Evolutionary conservation across 2,113 vertebrate species (phyloP).

Genomic region (Tachuris rubrigastra): DNA sequence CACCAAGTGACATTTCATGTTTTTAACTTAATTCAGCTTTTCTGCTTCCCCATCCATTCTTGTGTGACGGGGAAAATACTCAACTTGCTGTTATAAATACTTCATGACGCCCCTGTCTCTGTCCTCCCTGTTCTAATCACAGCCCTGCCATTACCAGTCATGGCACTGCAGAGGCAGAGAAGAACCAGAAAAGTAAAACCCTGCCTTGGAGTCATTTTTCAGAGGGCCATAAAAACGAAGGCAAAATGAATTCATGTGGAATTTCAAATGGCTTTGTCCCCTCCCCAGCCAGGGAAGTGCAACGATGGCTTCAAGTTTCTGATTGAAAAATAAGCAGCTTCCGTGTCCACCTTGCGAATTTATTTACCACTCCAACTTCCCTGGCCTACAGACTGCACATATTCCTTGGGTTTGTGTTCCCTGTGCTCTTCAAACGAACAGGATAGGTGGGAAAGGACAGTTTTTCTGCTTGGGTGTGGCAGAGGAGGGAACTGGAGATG

Average conservation of each 20-base stretch:
- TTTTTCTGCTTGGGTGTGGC: not conserved
- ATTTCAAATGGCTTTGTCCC: not conserved
- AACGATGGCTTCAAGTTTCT: not conserved
- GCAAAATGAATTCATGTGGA: constrained; percentile 13
- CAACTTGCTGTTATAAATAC: constrained; percentile 53
- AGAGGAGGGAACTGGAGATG: not conserved
- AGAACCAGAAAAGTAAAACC: constrained; percentile 37
- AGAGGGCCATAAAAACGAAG: constrained; percentile 43
- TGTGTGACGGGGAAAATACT: constrained; percentile 36
- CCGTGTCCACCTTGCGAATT: not conserved
- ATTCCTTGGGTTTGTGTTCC: not conserved
- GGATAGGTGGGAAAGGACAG: not conserved
- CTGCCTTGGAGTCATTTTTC: constrained; percentile 15
- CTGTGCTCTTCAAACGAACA: not conserved
- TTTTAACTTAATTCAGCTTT: constrained; percentile 65
- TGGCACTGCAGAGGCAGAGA: constrained; percentile 38
- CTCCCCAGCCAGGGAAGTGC: not conserved
- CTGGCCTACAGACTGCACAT: not conserved
- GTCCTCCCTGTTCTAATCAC: constrained; percentile 45
- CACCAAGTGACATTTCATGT: constrained; percentile 36
- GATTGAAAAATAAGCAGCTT: constrained; percentile 36
- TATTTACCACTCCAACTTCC: not conserved
- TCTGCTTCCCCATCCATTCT: constrained; percentile 29
- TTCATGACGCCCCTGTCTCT: constrained; percentile 59
- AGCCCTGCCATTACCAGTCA: constrained; percentile 46